Evolutionary conservation across 2,113 vertebrate genomes (phyloP).

Genomic region (Isichthys henryi): DNA sequence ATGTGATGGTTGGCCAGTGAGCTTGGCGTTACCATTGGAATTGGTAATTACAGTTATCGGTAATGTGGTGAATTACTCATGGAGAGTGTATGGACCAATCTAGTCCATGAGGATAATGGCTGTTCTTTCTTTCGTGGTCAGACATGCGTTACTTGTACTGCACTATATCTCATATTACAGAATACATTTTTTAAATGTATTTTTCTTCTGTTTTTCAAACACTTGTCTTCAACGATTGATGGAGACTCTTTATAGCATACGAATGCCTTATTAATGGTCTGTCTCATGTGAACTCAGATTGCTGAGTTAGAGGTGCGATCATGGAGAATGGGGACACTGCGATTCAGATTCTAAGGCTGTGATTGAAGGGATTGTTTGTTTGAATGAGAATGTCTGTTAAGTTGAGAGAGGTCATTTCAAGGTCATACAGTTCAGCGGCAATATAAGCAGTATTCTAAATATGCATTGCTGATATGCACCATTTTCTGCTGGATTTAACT

Average conservation of each 20-base stretch:
- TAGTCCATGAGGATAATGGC: not conserved
- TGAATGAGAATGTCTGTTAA: not conserved
- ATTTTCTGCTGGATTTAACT: not conserved
- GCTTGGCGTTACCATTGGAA: conserved; percentile 4
- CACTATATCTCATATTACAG: not conserved
- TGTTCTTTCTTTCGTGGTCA: not conserved
- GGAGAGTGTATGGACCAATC: not conserved
- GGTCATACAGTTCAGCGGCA: not conserved
- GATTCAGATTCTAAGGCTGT: not conserved
- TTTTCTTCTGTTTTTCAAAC: not conserved
- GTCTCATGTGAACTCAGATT: not conserved
- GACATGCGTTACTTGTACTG: not conserved
- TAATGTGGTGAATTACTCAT: not conserved
- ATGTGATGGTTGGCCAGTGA: not conserved
- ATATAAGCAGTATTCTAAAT: not conserved
- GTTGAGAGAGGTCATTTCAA: not conserved
- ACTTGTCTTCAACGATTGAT: not conserved
- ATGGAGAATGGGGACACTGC: not conserved
- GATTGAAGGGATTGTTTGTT: not conserved
- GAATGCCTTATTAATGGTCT: conserved; percentile 10
- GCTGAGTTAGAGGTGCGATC: not conserved
- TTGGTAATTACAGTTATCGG: not conserved
- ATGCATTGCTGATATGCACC: not conserved
- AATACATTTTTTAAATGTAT: not conserved
- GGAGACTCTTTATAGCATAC: not conserved